These are phyloP conservation scores for Drosophila tristis DNA, from an alignment of 1,140 invertebrate genomes.

Conservation along the genomic window DNA sequence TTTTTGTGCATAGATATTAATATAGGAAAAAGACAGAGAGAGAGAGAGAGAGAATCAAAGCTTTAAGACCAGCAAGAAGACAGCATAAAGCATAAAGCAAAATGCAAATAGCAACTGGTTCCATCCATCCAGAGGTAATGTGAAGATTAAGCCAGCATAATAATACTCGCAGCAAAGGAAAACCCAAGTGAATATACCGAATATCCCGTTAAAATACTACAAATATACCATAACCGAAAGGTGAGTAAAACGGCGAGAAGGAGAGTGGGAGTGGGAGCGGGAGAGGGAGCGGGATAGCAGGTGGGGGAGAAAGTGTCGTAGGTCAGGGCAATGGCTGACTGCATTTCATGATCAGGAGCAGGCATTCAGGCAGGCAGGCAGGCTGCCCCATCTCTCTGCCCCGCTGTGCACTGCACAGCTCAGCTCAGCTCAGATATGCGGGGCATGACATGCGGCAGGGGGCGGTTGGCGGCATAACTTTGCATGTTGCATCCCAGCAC, in stretches of 20 bases:
- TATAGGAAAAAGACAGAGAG: slow-evolving; percentile 7
- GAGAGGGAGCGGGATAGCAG: no score
- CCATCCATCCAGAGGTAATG: no score
- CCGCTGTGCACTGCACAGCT: no score
- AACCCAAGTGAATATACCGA: slow-evolving; percentile 38
- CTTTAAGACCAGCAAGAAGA: no score
- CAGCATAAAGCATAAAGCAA: neutral
- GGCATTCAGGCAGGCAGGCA: no score
- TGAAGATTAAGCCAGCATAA: no score
- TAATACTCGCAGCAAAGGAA: neutral
- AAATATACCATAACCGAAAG: slow-evolving; percentile 1
- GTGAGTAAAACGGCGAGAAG: slow-evolving; percentile 19
- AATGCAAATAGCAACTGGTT: slow-evolving; percentile 21
- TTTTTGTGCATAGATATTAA: slow-evolving; percentile 60
- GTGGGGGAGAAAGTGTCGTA: slow-evolving; percentile 17
- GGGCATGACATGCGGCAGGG: neutral
- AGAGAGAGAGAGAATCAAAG: slow-evolving; percentile 9
- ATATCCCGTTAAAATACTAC: no score
- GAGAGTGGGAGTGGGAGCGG: neutral
- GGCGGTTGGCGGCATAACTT: neutral
- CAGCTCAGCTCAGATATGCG: no score
- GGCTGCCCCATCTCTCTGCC: no score
- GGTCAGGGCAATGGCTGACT: slow-evolving; percentile 11
- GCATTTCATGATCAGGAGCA: slow-evolving; percentile 7
- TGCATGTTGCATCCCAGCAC: slow-evolving; percentile 34